phyloP scores from a whole-genome alignment of 2,888 invertebrate genomes.

The Cecidostiba fungosa region DNA sequence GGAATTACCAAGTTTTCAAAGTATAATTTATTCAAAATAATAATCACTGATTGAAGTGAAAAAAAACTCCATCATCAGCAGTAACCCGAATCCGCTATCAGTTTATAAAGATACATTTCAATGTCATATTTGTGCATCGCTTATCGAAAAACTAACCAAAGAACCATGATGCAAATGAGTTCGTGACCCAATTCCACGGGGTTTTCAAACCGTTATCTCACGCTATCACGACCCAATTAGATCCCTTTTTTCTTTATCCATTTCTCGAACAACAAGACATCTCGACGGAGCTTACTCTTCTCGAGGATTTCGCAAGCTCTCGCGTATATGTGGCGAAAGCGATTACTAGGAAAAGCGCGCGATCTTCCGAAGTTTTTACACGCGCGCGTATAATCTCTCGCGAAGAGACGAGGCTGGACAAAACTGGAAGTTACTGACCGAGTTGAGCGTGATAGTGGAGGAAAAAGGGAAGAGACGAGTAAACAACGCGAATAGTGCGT shows the following conservation, averaged over 20 bases:
- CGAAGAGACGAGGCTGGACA: conserved; percentile 4
- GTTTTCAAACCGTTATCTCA: neutral
- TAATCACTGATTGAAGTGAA: too few relatives aligned
- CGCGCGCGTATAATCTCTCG: neutral
- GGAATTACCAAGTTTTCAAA: too few relatives aligned
- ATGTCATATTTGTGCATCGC: neutral
- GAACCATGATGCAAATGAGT: conserved; percentile 8
- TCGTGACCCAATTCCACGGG: neutral
- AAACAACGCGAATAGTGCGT: conserved; percentile 30
- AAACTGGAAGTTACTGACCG: neutral
- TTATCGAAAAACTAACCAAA: neutral
- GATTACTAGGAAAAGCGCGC: neutral
- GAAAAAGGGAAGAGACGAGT: conserved; percentile 1
- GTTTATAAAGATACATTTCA: neutral
- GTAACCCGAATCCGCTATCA: neutral
- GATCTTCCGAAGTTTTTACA: neutral
- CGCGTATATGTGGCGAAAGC: neutral
- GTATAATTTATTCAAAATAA: too few relatives aligned
- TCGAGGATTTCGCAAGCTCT: neutral
- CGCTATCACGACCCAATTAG: neutral
- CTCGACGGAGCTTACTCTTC: neutral
- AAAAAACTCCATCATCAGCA: too few relatives aligned
- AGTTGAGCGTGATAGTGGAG: conserved; percentile 7
- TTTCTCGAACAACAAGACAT: neutral
- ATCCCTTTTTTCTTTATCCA: neutral